phyloP scores from a whole-genome alignment of 1,140 invertebrate genomes.

The Dryas iulia region DNA sequence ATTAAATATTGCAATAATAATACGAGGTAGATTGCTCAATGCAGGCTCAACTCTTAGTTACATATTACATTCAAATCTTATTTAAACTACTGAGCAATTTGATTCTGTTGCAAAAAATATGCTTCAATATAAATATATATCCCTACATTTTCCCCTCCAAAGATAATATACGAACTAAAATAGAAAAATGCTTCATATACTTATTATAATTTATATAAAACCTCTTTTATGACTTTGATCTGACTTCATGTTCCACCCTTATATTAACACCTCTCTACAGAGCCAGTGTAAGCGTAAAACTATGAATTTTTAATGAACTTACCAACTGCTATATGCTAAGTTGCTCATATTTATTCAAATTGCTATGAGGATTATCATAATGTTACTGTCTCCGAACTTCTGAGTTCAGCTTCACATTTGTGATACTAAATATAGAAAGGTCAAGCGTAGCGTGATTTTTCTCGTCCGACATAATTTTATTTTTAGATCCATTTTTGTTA shows the following conservation, averaged over 20 bases:
- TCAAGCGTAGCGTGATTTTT: not conserved
- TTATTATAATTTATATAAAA: not conserved
- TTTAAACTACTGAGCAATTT: too few species aligned
- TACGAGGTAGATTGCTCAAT: too few species aligned
- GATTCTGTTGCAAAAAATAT: too few species aligned
- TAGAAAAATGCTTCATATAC: too few species aligned
- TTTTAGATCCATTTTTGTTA: too few species aligned
- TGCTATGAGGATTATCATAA: constrained; percentile 40
- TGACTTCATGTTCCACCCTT: not conserved
- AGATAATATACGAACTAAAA: too few species aligned
- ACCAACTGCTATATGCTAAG: constrained; percentile 42
- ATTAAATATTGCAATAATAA: too few species aligned
- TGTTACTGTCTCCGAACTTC: constrained; percentile 26
- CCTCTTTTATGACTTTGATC: not conserved
- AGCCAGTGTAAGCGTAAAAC: constrained; percentile 28
- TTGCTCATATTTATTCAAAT: constrained; percentile 55
- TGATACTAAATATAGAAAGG: not conserved
- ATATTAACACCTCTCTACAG: constrained; percentile 21
- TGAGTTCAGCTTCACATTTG: not conserved
- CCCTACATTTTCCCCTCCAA: too few species aligned
- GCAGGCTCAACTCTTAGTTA: too few species aligned
- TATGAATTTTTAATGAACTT: constrained; percentile 52
- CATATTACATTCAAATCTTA: too few species aligned
- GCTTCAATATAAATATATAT: too few species aligned
- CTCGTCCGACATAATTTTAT: not conserved